Evolutionary conservation across 2,888 invertebrate genomes (phyloP).

Genomic region (Argyresthia goedartella): DNA sequence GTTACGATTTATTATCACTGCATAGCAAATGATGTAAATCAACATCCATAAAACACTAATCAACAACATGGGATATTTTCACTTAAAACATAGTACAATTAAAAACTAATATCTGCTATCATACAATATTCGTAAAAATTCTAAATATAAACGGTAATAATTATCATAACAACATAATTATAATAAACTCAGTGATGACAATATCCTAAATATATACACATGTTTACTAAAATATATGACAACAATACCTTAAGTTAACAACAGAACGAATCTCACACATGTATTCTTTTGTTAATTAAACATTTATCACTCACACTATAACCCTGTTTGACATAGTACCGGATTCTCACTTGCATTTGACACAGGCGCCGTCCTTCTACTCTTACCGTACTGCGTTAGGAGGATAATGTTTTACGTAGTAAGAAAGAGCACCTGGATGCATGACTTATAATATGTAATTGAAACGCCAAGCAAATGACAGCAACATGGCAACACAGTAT

Average conservation of each 20-base stretch:
- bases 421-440: too few species aligned
- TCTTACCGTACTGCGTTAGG: too few species aligned
- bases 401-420: too few species aligned
- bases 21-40: constrained; percentile 67
- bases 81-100: constrained; percentile 45
- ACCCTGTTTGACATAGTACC: too few species aligned
- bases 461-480: too few species aligned
- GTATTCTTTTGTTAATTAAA: background rate
- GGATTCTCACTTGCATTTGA: too few species aligned
- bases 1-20: constrained; percentile 65
- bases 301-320: too few species aligned
- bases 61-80: constrained; percentile 67
- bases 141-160: constrained; percentile 36
- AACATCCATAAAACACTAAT: constrained; percentile 70
- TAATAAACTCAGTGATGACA: constrained; percentile 52
- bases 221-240: constrained; percentile 31
- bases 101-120: constrained; percentile 40
- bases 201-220: constrained; percentile 25
- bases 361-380: too few species aligned
- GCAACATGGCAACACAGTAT: too few species aligned
- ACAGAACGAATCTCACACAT: background rate
- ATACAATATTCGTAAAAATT: constrained; percentile 11
- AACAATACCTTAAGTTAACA: constrained; percentile 22
- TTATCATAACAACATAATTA: constrained; percentile 38
- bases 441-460: too few species aligned